Evolutionary conservation across 2,888 invertebrate genomes (phyloP).

Genomic region (Artemia sinica): DNA sequence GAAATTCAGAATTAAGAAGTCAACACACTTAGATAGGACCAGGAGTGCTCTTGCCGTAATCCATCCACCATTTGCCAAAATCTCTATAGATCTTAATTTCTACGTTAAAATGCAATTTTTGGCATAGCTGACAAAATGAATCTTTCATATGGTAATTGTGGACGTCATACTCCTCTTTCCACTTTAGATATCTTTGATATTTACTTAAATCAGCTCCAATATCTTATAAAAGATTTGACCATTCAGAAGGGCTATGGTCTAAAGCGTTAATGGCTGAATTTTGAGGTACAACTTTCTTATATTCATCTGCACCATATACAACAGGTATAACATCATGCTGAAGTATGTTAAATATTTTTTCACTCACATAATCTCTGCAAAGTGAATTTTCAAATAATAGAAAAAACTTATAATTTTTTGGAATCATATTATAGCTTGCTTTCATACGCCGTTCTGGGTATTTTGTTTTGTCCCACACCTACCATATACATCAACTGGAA

Average conservation of each 20-base stretch:
- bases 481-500: slow-evolving; percentile 24
- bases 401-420: slow-evolving; percentile 20
- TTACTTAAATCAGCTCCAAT: slow-evolving; percentile 15
- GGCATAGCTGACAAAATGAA: slow-evolving; percentile 18
- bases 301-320: slow-evolving; percentile 20
- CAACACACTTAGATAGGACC: too few species aligned
- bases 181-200: slow-evolving; percentile 21
- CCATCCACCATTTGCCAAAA: background rate
- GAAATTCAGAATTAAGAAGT: too few species aligned
- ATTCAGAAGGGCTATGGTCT: slow-evolving; percentile 17
- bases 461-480: slow-evolving; percentile 16
- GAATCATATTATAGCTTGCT: slow-evolving; percentile 18
- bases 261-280: slow-evolving; percentile 21
- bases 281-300: slow-evolving; percentile 18
- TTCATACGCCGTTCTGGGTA: background rate
- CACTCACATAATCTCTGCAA: slow-evolving; percentile 20
- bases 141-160: background rate
- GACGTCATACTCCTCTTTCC: slow-evolving; percentile 17
- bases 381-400: slow-evolving; percentile 21
- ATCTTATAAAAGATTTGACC: slow-evolving; percentile 16
- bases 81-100: background rate
- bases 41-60: background rate
- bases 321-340: slow-evolving; percentile 17
- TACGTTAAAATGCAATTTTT: slow-evolving; percentile 18
- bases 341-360: slow-evolving; percentile 20